These are phyloP conservation scores for Ennomos erosarius DNA, from an alignment of 2,888 invertebrate genomes.

Conservation along the genomic window DNA sequence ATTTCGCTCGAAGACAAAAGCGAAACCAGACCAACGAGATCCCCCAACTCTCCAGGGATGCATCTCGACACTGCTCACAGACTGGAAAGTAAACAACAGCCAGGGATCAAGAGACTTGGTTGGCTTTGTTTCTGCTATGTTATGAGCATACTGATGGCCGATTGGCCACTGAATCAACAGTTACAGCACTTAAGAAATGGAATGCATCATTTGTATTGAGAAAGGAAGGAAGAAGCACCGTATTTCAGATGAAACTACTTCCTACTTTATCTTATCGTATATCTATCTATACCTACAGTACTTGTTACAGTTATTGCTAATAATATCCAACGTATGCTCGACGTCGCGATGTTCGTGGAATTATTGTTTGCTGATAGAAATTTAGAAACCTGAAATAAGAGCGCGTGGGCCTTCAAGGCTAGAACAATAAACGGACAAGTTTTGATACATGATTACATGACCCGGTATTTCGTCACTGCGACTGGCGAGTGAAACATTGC, in stretches of 20 bases:
- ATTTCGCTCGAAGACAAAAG: constrained; percentile 61
- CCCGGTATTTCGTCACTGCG: constrained; percentile 31
- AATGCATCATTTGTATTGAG: constrained; percentile 14
- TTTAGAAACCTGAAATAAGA: constrained; percentile 44
- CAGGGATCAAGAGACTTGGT: constrained; percentile 48
- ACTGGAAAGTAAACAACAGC: constrained; percentile 49
- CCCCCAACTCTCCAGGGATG: constrained; percentile 44
- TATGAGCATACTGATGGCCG: constrained; percentile 36
- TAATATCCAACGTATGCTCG: constrained; percentile 31
- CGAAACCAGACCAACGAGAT: constrained; percentile 49
- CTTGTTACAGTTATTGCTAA: constrained; percentile 23
- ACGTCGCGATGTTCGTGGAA: constrained; percentile 17
- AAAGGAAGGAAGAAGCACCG: no score
- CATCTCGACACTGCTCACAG: constrained; percentile 35
- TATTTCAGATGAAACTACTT: constrained; percentile 8
- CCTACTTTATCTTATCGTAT: no score
- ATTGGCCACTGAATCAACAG: constrained; percentile 25
- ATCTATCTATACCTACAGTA: background rate
- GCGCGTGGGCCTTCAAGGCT: constrained; percentile 53
- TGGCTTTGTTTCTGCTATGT: constrained; percentile 38
- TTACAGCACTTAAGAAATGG: constrained; percentile 20
- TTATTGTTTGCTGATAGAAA: constrained; percentile 29
- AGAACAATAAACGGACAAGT: constrained; percentile 35
- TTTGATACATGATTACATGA: constrained; percentile 28
- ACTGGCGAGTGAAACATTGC: constrained; percentile 16